phyloP scores from a whole-genome alignment of 2,113 vertebrate genomes.

The Blennius ocellaris region DNA sequence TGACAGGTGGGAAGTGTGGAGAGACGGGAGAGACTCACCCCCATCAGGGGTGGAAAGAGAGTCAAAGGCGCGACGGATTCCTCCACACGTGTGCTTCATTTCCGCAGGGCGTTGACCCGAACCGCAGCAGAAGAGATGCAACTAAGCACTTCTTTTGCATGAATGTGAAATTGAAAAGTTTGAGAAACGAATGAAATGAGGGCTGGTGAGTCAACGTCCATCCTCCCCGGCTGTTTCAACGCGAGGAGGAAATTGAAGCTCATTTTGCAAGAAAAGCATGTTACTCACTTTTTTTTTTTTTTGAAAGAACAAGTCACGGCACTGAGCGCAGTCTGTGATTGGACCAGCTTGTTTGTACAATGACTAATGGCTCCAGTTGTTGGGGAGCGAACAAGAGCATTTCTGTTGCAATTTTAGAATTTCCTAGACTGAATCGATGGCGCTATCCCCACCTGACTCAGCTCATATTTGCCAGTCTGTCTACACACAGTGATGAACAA shows the following conservation, averaged over 20 bases:
- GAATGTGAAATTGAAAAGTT: constrained; percentile 68
- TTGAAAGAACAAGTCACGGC: constrained; percentile 33
- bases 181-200: constrained; percentile 31
- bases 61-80: constrained; percentile 50
- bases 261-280: constrained; percentile 66
- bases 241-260: constrained; percentile 64
- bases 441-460: constrained; percentile 28
- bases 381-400: constrained; percentile 41
- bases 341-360: constrained; percentile 56
- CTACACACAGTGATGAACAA: constrained; percentile 29
- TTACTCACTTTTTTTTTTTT: constrained; percentile 31
- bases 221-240: constrained; percentile 28
- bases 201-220: constrained; percentile 25
- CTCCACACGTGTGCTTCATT: constrained; percentile 54
- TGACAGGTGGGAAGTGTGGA: constrained; percentile 68
- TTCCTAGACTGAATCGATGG: constrained; percentile 51
- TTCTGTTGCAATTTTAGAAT: constrained; percentile 58
- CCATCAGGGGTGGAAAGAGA: constrained; percentile 59
- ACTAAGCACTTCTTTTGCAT: constrained; percentile 56
- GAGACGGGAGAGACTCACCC: constrained; percentile 56
- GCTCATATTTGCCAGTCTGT: constrained; percentile 19
- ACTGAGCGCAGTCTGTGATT: not conserved
- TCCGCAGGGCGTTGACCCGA: constrained; percentile 72
- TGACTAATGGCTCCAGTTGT: constrained; percentile 57
- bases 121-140: constrained; percentile 56